Evolutionary conservation across 2,113 vertebrate species (phyloP), one percentile per base, ranked within the genome.

Genomic region (Glaucomys volans): DNA sequence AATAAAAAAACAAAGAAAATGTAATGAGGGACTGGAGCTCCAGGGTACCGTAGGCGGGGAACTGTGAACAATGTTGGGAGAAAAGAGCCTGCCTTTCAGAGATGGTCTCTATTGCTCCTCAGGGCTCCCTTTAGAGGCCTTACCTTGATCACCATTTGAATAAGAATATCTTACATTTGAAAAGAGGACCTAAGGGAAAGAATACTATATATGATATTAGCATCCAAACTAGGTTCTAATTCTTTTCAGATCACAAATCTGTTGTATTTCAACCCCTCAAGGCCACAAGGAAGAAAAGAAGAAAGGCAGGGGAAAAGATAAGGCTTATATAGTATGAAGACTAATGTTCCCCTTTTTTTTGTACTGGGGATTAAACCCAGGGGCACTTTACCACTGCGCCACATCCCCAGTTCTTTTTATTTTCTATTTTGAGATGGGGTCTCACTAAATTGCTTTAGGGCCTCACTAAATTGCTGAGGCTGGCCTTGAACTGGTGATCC

Each of bases 111-210:
- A 2, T 5, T 52, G 69, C 35, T 82, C 54, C 47, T 54, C 20
- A 14, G 32, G 76, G 67, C 57, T 67, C 26, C n/a, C 44, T 96
- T 50, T 32, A 62, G 40, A 93, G 44, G 40, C 10, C 28, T 72
- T 40, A 42, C 16, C 66, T 47, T 57, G 87, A 80, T 40, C 35
- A 52, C n/a, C 20, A 90, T 40, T 77, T 72, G 28, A 50, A 50
- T 87, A 91, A 85, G 81, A 89, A 54, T 44, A 62, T 3, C n/a
- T 92, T 76, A 72, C n/a, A n/a, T 50, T 57, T 88, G 59, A 83
- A 76, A 75, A 52, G 24, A n/a, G 16, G 22, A 54, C 35, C 3
- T 40, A 44, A 92, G 32, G 75, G 32, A 59, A 87, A 71, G 37
- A 83, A 81, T 26, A 69, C 26, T 13, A 13, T 28, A 44, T 8